Base-by-base conservation (phyloP, 2,797 vertebrate species). In the Martes flavigula region DNA sequence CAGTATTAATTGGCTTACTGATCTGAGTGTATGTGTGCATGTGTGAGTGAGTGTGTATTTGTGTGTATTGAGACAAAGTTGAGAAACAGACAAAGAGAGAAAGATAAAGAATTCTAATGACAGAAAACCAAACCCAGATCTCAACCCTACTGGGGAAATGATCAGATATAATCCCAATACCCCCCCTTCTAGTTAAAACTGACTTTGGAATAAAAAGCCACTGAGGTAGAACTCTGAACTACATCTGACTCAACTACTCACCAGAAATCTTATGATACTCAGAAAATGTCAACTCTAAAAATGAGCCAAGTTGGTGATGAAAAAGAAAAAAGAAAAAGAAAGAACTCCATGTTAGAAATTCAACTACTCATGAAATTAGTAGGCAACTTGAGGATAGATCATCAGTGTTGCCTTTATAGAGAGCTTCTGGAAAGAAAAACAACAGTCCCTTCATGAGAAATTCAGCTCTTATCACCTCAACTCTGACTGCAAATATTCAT, bases 251-350 rank as follows among this genome's bases (percentile, higher is more conserved):
- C 35, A 5, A 93, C 30, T 13, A 46, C 18, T 93, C 27, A 91
- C 32, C 66, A 87, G 66, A 89, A 96, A 78, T 78, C 27, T 87
- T 82, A 85, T 11, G 12, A 66, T 79, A 90, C 32, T 95, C 70
- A 87, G 48, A 43, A 96, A 96, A 91, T 35, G 87, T 35, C 56
- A 48, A 68, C 48, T 91, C 35, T 90, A 93, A 91, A 82, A 32
- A 77, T 21, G n/a, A 96, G 10, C 64, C 51, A 87, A 90, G 18
- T 91, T 95, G 40, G n/a, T 88, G 20, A 94, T 35, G 8, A 75
- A 75, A 79, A 94, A 54, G 3, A 77, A 79, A 73, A 93, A 72
- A 3, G 4, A 27, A 93, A 58, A 90, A 30, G 1, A 66, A 86
- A 85, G 14, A 56, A 56, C 68, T 96, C 21, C 14, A 73, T n/a